Evolutionary conservation across 2,113 vertebrate genomes (phyloP).

Genomic region (Oxygymnocypris stewartii): DNA sequence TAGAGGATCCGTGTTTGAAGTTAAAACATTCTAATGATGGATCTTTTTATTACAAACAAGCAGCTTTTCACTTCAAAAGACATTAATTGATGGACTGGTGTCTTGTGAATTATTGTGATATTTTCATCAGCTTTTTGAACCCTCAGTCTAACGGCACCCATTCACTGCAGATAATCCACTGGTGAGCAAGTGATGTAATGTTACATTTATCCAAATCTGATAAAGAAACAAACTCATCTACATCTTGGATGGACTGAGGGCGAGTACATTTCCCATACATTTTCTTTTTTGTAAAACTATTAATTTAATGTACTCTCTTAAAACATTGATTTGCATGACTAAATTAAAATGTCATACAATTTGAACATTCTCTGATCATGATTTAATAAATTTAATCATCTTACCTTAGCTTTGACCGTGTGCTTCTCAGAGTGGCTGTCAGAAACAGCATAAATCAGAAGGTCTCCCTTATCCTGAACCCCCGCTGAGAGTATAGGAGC

Average conservation of each 20-base stretch:
- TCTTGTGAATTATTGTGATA: no score
- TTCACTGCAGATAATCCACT: background rate
- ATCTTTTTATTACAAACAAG: no score
- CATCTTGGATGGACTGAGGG: background rate
- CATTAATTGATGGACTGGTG: no score
- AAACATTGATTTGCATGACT: no score
- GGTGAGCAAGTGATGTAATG: background rate
- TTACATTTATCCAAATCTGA: background rate
- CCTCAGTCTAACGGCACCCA: background rate
- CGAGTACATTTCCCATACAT: background rate
- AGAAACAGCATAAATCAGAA: constrained; percentile 86
- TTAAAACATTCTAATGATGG: no score
- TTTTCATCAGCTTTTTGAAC: no score
- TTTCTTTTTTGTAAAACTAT: background rate
- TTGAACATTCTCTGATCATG: background rate
- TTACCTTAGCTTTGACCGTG: constrained; percentile 74
- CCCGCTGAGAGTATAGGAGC: constrained; percentile 81
- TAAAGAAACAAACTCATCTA: background rate
- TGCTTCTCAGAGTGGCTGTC: constrained; percentile 76
- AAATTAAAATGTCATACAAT: background rate
- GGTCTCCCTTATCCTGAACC: constrained; percentile 75
- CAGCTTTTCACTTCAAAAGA: no score
- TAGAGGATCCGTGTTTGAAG: no score
- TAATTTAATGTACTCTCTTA: no score
- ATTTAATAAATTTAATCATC: constrained; percentile 43